Percentiles rank a stretch among this genome's conserved stretches.
These are phyloP conservation scores for Apolygus lucorum DNA, from an alignment of 1,140 invertebrate species.

Conservation along the genomic window DNA sequence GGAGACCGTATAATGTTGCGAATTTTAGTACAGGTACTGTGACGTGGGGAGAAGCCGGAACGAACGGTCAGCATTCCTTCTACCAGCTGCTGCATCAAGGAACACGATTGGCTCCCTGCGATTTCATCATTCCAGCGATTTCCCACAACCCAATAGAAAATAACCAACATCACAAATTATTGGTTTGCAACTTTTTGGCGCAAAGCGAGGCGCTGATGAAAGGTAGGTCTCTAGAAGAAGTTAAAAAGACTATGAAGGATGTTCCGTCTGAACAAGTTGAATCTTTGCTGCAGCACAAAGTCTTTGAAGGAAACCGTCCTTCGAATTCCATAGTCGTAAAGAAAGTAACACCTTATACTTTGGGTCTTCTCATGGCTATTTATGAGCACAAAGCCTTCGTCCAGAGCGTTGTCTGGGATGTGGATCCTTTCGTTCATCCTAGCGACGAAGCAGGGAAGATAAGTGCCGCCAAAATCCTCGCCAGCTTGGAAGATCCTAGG, in stretches of 20 bases:
- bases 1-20: constrained; percentile 63
- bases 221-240: constrained; percentile 71
- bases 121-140: constrained; percentile 90
- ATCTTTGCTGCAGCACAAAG: constrained; percentile 83
- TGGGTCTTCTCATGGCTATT: constrained; percentile 93
- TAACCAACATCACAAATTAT: constrained; percentile 59
- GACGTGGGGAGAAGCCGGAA: constrained; percentile 96
- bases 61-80: constrained; percentile 97
- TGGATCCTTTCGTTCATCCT: constrained; percentile 95
- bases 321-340: constrained; percentile 96
- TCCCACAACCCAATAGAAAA: constrained; percentile 85
- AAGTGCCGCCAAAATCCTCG: constrained; percentile 92
- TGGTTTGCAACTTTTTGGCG: constrained; percentile 94
- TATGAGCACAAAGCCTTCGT: constrained; percentile 99
- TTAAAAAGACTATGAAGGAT: constrained; percentile 50
- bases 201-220: constrained; percentile 97
- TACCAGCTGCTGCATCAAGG: constrained; percentile 94
- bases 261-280: background rate
- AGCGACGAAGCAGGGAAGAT: constrained; percentile 97
- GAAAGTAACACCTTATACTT: constrained; percentile 84
- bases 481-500: constrained; percentile 66
- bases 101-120: constrained; percentile 82
- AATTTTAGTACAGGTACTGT: constrained; percentile 83
- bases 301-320: constrained; percentile 93
- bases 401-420: constrained; percentile 99